Percentiles rank a stretch among this genome's conserved stretches.
These are phyloP conservation scores for Brachionus sp. DNA, from an alignment of 1,140 invertebrate genomes.

Conservation along the genomic window DNA sequence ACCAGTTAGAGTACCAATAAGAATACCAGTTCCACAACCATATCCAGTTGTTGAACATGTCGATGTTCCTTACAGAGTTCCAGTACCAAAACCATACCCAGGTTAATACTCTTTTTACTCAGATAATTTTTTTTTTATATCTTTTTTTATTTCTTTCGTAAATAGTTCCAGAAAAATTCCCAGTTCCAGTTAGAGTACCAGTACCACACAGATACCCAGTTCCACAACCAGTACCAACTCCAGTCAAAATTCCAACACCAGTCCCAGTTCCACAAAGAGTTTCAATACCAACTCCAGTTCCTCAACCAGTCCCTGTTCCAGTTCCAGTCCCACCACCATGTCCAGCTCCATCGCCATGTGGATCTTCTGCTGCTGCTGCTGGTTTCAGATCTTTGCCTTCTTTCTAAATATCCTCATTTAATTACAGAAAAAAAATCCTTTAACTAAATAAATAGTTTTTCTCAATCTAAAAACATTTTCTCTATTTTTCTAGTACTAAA, in stretches of 20 bases:
- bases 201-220: slow-evolving; percentile 24
- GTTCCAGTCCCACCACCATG: background rate
- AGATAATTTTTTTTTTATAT: background rate
- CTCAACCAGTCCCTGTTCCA: background rate
- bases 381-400: background rate
- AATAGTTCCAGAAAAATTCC: slow-evolving; percentile 9
- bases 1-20: background rate
- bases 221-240: background rate
- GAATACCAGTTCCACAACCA: slow-evolving; percentile 16
- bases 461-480: background rate
- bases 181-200: slow-evolving; percentile 5
- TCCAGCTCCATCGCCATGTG: background rate
- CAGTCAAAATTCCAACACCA: background rate
- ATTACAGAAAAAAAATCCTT: background rate
- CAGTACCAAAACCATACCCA: slow-evolving; percentile 24
- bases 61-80: slow-evolving; percentile 8
- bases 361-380: background rate
- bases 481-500: too few relatives aligned
- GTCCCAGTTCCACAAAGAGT: background rate
- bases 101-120: background rate
- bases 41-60: background rate
- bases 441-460: background rate
- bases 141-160: background rate
- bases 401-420: background rate
- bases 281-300: slow-evolving; percentile 9